Evolutionary conservation across 2,888 invertebrate species (phyloP), one percentile per base, ranked within the genome.

Genomic region (Aethes cnicana): DNA sequence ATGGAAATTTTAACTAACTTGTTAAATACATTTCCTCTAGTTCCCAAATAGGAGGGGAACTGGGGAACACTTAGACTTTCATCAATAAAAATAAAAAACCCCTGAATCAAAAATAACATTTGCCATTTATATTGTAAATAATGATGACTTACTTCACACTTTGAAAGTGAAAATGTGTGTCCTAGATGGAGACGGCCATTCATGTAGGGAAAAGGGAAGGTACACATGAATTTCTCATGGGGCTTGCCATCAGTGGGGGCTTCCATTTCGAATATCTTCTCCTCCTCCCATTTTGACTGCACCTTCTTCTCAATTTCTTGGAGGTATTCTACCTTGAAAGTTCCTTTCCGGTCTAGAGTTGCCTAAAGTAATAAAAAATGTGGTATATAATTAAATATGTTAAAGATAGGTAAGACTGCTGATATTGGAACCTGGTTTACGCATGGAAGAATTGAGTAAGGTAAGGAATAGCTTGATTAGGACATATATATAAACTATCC

Each of bases 191-290:
- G 92, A 35, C 97, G 93, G 6, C 99, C 99, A 91, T 99, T 99
- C 99, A 99, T 99, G 74, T 99, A 99, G 0, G 99, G 99, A 85
- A 94, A 99, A 1, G 99, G 99, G 88, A 99, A 99, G 1, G 98
- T 98, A 23, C 95, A 95, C 62, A 98, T 90, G 76, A 95, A 99
- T 74, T 99, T 99, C 57, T 96, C 96, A 68, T 93, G 72, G 9
- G 85, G 78, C 66, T 91, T 91, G 54, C 85, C 92, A 54, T 90
- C 81, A 9, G 76, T 71, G 0, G 95, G 95, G 2, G 97, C 97
- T 90, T 99, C 94, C 43, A 91, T 85, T 85, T 99, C 97, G 77
- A 95, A 96, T 21, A 94, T 91, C 70, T 95, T 95, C 48, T 94
- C 93, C 11, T 88, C 79, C 28, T 95, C 94, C 99, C 99, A 99